Evolutionary conservation across 2,797 vertebrate species (phyloP).

Genomic region (Syncerus caffer): DNA sequence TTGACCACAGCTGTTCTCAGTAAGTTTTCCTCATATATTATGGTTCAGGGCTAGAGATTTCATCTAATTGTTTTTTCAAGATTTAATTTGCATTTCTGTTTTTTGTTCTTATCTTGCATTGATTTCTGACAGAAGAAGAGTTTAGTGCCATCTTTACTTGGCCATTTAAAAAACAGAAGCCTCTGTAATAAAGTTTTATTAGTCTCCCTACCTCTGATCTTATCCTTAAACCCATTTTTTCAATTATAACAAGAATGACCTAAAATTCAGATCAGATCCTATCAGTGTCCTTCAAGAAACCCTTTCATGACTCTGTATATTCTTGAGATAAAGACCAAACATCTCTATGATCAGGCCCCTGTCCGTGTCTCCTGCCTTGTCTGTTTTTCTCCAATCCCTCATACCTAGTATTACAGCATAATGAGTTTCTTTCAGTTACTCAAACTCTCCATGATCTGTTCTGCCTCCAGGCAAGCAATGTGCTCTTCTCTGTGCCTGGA

Average conservation of each 20-base stretch:
- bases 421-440: neutral
- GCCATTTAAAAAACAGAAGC: neutral
- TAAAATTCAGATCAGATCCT: neutral
- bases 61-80: neutral
- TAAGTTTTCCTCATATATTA: neutral
- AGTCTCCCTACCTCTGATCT: neutral
- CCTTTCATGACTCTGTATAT: neutral
- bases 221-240: neutral
- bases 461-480: neutral
- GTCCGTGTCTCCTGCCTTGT: neutral
- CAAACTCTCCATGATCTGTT: neutral
- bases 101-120: neutral
- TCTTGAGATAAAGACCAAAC: neutral
- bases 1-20: neutral
- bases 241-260: neutral
- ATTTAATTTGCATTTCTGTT: neutral
- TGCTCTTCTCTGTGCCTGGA: neutral
- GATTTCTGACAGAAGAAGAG: neutral
- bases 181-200: neutral
- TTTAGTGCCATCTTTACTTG: neutral
- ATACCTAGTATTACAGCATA: neutral
- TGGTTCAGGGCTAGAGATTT: neutral
- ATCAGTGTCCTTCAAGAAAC: neutral
- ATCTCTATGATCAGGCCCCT: neutral
- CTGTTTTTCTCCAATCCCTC: neutral